These are phyloP conservation scores for Adela reaumurella DNA, from an alignment of 2,888 invertebrate species.

Conservation along the genomic window DNA sequence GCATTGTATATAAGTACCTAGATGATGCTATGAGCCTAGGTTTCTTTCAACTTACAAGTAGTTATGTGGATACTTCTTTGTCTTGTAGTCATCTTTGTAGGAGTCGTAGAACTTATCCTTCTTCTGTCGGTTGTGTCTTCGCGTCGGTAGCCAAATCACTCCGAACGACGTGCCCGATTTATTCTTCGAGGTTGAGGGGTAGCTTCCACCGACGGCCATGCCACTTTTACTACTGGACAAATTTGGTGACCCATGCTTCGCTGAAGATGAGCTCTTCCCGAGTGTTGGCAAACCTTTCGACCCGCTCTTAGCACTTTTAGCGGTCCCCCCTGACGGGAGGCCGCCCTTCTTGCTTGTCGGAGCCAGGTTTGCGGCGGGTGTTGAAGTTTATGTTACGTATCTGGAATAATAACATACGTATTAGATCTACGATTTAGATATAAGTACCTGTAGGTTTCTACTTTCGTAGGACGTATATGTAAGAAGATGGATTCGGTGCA, in stretches of 20 bases:
- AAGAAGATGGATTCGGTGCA: too few species aligned
- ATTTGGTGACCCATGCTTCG: too few species aligned
- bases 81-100: constrained; percentile 22
- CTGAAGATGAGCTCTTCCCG: neutral
- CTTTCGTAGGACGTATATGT: too few species aligned
- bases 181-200: constrained; percentile 18
- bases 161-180: constrained; percentile 30
- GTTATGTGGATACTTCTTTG: neutral
- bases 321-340: neutral
- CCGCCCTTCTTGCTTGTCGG: neutral
- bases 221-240: neutral
- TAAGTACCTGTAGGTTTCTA: too few species aligned
- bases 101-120: constrained; percentile 32
- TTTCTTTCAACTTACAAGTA: neutral
- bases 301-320: neutral
- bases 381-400: neutral
- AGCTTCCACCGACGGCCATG: constrained; percentile 10
- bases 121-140: constrained; percentile 27
- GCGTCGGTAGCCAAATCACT: constrained; percentile 40
- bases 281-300: neutral
- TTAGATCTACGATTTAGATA: too few species aligned
- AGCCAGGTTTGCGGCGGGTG: neutral
- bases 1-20: too few species aligned
- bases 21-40: too few species aligned
- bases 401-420: too few species aligned